Percentiles rank a stretch among this genome's conserved stretches.
phyloP scores from a whole-genome alignment of 2,888 invertebrate genomes.

The Celastrina argiolus region DNA sequence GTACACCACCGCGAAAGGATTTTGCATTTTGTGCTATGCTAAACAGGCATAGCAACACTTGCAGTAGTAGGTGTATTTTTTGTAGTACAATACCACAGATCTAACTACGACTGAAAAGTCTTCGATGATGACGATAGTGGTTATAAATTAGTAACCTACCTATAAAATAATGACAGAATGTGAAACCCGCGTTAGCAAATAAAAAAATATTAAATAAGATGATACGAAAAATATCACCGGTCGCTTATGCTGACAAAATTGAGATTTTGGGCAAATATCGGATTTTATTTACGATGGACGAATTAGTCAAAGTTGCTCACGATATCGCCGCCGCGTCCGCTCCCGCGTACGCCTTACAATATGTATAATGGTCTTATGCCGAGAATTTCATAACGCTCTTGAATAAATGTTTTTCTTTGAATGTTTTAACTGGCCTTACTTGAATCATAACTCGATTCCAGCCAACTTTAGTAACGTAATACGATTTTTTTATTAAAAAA shows the following conservation, averaged over 20 bases:
- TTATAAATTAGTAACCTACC: not conserved
- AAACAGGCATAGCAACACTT: not conserved
- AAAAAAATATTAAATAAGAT: not conserved
- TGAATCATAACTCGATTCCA: slow-evolving; percentile 66
- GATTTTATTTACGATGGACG: not conserved
- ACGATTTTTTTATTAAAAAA: slow-evolving; percentile 42
- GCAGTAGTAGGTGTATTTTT: not conserved
- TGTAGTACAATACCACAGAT: not conserved
- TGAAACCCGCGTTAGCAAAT: not conserved
- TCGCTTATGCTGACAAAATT: not conserved
- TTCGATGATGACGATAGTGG: not conserved
- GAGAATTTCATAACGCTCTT: not conserved
- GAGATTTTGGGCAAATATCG: not conserved
- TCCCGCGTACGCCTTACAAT: slow-evolving; percentile 10
- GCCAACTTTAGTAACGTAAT: slow-evolving; percentile 54
- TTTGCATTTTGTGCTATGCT: not conserved
- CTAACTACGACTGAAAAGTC: not conserved
- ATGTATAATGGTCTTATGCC: slow-evolving; percentile 14
- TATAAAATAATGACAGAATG: not conserved
- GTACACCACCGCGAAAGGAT: not conserved
- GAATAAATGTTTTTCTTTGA: slow-evolving; percentile 14
- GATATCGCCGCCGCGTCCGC: slow-evolving; percentile 10
- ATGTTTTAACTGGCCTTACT: slow-evolving; percentile 54
- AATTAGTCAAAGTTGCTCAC: not conserved
- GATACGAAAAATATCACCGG: not conserved